Base-by-base conservation (phyloP, 2,797 vertebrate genomes). In the Hypotaenidia philippensis region DNA sequence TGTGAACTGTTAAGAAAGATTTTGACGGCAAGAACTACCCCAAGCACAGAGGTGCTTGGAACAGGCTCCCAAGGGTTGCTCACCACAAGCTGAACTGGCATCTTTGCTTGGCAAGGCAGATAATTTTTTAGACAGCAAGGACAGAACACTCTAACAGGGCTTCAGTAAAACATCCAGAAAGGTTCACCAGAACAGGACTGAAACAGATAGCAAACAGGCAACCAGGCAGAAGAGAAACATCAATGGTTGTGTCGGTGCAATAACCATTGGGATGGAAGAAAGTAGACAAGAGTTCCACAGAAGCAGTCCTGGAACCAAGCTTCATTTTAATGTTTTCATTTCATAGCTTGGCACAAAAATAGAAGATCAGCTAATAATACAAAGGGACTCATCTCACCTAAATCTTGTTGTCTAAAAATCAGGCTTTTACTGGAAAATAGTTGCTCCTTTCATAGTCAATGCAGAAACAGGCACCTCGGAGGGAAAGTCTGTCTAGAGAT, bases 401-500 rank as follows among this genome's bases (percentile, higher is more conserved):
- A 83, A 83, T 60, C 56, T 66, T 55, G 4, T 45, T 69, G 40
- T 83, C 57, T 88, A 77, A 77, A 91, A 74, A 56, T 50, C 52
- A 80, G 55, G n/a, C 38, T 80, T 84, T 85, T 81, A 78, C 41
- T 64, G 45, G 57, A 81, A 81, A 86, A 88, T 36, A 83, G 61
- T 18, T 94, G 49, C 41, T 94, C 45, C 23, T 75, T 92, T 81
- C 53, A 71, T 6, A 75, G 59, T 60, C 72, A 71, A 2, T 29
- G 61, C 6, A 86, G 65, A 91, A 83, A 88, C 26, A 83, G 76
- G 66, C 52, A 75, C 52, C 52, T 85, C 6, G 21, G 45, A 92
- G 34, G 26, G n/a, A 75, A 90, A 76, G n/a, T 66, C 32, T 94
- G 40, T 65, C 80, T 88, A 88, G 45, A 88, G 72, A 74, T 80